These are phyloP conservation scores for Caranx ignobilis DNA, from an alignment of 2,113 vertebrate species.

Conservation along the genomic window DNA sequence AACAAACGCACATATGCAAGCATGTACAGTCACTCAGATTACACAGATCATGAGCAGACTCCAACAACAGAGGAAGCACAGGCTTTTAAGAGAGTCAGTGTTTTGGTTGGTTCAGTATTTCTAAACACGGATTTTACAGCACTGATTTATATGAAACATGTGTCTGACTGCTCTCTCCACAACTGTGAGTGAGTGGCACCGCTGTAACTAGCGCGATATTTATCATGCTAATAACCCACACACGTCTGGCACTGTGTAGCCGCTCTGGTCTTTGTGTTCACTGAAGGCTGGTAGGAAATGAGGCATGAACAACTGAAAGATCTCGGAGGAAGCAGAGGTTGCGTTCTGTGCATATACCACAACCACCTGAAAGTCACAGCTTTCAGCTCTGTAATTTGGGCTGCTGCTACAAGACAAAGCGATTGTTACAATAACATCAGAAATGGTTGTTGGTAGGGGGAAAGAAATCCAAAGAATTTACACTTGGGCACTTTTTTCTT, in stretches of 20 bases:
- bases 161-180: constrained; percentile 16
- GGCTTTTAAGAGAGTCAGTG: background rate
- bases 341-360: background rate
- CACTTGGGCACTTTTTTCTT: background rate
- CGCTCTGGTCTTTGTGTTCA: constrained; percentile 42
- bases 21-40: background rate
- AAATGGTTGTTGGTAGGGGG: background rate
- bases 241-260: constrained; percentile 56
- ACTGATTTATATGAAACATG: constrained; percentile 53
- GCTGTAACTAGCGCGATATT: constrained; percentile 47
- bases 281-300: constrained; percentile 63
- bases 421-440: constrained; percentile 21
- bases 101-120: constrained; percentile 17
- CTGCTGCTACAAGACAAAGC: constrained; percentile 30
- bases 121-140: constrained; percentile 10
- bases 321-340: constrained; percentile 61
- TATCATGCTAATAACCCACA: constrained; percentile 67
- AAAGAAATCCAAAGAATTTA: background rate
- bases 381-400: constrained; percentile 59
- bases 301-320: constrained; percentile 61
- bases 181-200: constrained; percentile 38
- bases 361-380: constrained; percentile 55
- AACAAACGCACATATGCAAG: constrained; percentile 24
- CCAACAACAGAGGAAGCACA: constrained; percentile 2
- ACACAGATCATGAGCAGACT: background rate